These are phyloP conservation scores for Stenodera caucasica DNA, from an alignment of 2,888 invertebrate genomes.

Conservation along the genomic window DNA sequence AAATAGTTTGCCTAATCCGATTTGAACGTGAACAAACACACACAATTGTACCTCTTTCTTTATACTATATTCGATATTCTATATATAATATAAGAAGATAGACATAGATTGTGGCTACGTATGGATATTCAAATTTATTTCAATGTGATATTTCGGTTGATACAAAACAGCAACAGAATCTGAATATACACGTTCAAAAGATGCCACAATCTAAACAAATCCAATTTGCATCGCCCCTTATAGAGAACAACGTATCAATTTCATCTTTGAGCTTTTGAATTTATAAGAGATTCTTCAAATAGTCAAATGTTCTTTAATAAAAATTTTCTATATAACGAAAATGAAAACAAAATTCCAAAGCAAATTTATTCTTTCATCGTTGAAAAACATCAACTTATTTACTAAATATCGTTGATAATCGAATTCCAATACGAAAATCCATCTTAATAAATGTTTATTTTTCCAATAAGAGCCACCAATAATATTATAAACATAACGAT, in stretches of 20 bases:
- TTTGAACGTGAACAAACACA: conserved; percentile 2
- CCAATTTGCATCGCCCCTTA: background rate
- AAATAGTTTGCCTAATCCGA: conserved; percentile 11
- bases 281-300: background rate
- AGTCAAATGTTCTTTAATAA: background rate
- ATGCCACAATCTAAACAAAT: background rate
- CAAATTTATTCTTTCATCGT: background rate
- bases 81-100: too few relatives aligned
- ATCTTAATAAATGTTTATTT: too few relatives aligned
- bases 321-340: background rate
- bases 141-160: conserved; percentile 6
- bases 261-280: background rate
- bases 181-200: conserved; percentile 5
- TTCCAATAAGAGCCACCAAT: background rate
- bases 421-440: background rate
- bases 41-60: background rate
- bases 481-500: background rate
- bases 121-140: conserved; percentile 8
- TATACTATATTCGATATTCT: too few relatives aligned
- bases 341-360: background rate
- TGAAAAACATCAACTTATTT: background rate
- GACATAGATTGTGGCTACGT: conserved; percentile 1
- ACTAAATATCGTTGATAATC: background rate
- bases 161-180: background rate
- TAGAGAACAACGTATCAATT: background rate